Evolutionary conservation across 2,113 vertebrate genomes (phyloP), one percentile per base, ranked within the genome.

Genomic region (Alectura lathami): DNA sequence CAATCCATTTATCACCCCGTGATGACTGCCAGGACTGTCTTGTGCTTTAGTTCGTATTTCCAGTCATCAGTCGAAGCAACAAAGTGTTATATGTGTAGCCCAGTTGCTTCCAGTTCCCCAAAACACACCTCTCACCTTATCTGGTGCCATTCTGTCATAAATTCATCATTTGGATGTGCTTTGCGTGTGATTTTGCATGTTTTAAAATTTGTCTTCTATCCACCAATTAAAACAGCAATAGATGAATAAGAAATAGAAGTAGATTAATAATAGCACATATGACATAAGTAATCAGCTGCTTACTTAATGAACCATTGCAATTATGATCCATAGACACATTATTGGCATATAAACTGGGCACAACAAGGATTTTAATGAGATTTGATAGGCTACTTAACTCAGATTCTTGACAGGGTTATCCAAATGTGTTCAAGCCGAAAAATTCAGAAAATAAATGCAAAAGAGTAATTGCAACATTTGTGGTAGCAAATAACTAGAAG

Each of bases 331-430:
- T 59, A 88, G 88, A 89, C 88, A 51, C 5, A 24, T 88, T 94
- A 95, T 91, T 89, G 95, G 47, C 83, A 89, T 68, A 78, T 76
- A 83, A 93, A 56, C 75, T 76, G 48, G 89, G 32, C 48, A 89
- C 51, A 85, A 62, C 6, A n/a, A 85, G 69, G 43, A 81, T 91
- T 96, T 92, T 92, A 96, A 94, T 86, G 78, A 91, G 78, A 54
- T 91, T 84, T 94, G 75, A 89, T 88, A 78, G 68, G 59, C 47
- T 96, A 73, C 87, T 94, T 93, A 89, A 75, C 89, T 82, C 17
- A 43, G 48, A 56, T 85, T 92, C 77, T 91, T 93, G 68, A 94
- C 84, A 74, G 12, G 51, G 82, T 73, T 91, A 87, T 73, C 30
- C 89, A 93, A 81, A 94, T n/a, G 4, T 67, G 16, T 69, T 87